Conservation (phyloP, 2,113 vertebrate genomes). For the Cyanistes caeruleus region DNA sequence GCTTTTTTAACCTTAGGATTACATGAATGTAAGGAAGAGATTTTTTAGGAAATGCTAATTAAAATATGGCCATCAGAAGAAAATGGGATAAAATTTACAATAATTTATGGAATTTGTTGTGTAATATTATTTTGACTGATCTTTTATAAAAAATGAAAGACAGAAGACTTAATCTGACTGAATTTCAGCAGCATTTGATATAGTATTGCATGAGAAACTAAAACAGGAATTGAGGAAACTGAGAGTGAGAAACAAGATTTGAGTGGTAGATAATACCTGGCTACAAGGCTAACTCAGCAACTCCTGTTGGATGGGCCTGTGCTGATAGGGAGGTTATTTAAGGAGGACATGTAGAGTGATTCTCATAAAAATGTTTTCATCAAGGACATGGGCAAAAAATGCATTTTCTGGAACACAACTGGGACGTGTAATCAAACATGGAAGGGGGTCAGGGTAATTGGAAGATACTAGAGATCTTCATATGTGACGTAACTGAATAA, state of each 20-base stretch:
- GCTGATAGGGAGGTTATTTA: not conserved
- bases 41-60: constrained; percentile 11
- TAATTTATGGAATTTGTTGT: not conserved
- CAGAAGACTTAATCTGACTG: not conserved
- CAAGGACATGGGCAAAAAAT: not conserved
- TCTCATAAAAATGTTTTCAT: not conserved
- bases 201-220: not conserved
- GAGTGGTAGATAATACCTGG: not conserved
- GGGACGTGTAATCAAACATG: not conserved
- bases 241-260: not conserved
- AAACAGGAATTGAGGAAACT: not conserved
- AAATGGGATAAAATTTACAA: not conserved
- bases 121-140: not conserved
- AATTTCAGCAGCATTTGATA: not conserved
- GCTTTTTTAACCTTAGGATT: not conserved
- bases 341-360: not conserved
- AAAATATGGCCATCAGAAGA: not conserved
- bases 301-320: not conserved
- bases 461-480: not conserved
- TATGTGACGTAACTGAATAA: not conserved
- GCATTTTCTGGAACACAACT: not conserved
- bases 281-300: not conserved
- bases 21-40: not conserved
- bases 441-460: not conserved
- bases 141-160: not conserved